Percentiles rank a stretch among this genome's conserved stretches.
phyloP scores from a whole-genome alignment of 1,140 invertebrate genomes.

The Trachymyrmex cornetzi region DNA sequence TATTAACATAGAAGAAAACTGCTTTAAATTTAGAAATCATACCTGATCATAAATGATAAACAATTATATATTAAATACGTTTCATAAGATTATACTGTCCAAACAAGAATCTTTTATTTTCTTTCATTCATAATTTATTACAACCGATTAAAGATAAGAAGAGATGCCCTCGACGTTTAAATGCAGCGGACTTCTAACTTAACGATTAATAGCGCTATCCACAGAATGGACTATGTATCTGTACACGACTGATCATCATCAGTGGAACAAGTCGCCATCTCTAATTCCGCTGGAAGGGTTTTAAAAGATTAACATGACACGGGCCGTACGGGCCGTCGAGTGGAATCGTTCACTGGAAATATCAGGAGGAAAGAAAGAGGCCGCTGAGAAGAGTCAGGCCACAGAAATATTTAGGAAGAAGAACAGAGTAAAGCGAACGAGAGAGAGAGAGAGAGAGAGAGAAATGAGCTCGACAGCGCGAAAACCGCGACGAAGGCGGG shows the following conservation, averaged over 20 bases:
- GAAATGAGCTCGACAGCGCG: conserved; percentile 32
- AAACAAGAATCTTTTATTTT: conserved; percentile 1
- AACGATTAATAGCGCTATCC: conserved; percentile 43
- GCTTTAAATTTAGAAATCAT: background rate
- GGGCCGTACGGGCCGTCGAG: background rate
- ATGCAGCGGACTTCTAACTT: conserved; percentile 8
- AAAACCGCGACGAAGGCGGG: conserved; percentile 73
- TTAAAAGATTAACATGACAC: conserved; percentile 29
- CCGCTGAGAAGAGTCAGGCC: conserved; percentile 6
- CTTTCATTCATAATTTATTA: conserved; percentile 26
- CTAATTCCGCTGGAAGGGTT: conserved; percentile 27
- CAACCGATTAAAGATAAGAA: conserved; percentile 41
- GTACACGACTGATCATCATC: conserved; percentile 33
- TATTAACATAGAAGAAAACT: background rate
- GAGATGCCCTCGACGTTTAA: background rate
- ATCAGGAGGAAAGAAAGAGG: conserved; percentile 48
- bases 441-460: background rate
- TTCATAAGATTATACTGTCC: background rate
- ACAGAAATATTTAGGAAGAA: conserved; percentile 36
- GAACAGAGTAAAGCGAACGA: background rate
- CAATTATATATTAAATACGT: background rate
- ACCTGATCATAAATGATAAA: background rate
- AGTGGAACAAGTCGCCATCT: conserved; percentile 34
- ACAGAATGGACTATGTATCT: conserved; percentile 23
- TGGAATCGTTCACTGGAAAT: conserved; percentile 25